Evolutionary conservation across 2,113 vertebrate genomes (phyloP), one percentile per base, ranked within the genome.

Genomic region (Oceanodroma tethys): DNA sequence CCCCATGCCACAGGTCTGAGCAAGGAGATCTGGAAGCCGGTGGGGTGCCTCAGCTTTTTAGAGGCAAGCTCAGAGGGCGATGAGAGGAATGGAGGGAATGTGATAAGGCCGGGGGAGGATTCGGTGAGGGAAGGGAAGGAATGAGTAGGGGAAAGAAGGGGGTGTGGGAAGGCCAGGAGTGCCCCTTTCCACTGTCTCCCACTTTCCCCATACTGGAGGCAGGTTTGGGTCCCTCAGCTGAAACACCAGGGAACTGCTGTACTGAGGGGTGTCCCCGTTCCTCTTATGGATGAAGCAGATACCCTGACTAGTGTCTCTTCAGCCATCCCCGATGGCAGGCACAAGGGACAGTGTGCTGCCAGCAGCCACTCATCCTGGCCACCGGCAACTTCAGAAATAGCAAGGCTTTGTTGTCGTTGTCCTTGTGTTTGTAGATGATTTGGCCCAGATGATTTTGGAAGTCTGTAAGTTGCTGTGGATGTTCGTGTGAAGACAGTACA

Each of bases 21-120:
- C 2, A 1, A 81, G 70, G 63, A 67, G 42, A 76, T 72, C 79
- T 89, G 81, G 87, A 82, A 81, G 72, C 21, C 0, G 0, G 45
- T n/a, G 74, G 45, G 59, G 0, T 7, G 68, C 55, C 78, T 95
- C 48, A 38, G 81, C 0, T 0, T 58, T 76, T 72, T 67, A 65
- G 70, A 88, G 58, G 50, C 60, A 79, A 81, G 36, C 79, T 73
- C 72, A 75, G 85, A 80, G 47, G 68, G 83, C 0, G 10, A 79
- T 82, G 86, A 90, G 83, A 96, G 86, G 97, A 97, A 97, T 95
- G 94, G 92, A 94, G 86, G 58, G 94, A 97, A 97, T 96, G 93
- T 91, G 95, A 95, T 94, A 97, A 97, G 86, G 76, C 68, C 1
- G 4, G 26, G 83, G 78, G 74, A 95, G 86, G 79, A 86, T 81